Evolutionary conservation across 53 echinoderm and acorn worm species (phyloP), one percentile per base, ranked within the genome.

Genomic region (Crossaster papposus): DNA sequence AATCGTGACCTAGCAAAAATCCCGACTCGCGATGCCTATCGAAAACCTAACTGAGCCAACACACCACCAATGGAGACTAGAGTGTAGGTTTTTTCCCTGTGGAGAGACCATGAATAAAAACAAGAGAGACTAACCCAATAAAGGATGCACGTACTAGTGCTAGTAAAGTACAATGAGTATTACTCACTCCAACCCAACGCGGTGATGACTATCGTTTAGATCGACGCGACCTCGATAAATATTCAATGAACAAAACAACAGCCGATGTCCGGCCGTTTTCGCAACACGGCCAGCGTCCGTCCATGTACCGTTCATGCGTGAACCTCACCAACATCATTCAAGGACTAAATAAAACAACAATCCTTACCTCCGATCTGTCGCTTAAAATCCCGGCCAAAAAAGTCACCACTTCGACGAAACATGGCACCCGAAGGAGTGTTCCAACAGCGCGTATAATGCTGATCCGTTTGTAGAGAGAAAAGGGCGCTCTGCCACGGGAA

Each of bases 401-500:
- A 81, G 32, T 33, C 36, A 30, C 58, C 29, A 79, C 64, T 33
- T 33, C 55, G 28, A 79, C 51, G 51, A 30, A n/a, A 51, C 24
- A 51, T 51, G 53, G 44, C 4, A 20, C 24, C 29, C 14, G 15
- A 51, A 18, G 15, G 2, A 52, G 53, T 53, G 54, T 79, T 28
- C 1, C 4, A 11, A 44, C 8, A 7, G 13, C 13, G 53, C 13
- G 13, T 7, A 52, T 13, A 10, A 11, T 58, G 58, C 26, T 2
- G 68, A n/a, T 10, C 10, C 35, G 11, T n/a, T 22, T 81, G 23
- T 32, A 12, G 24, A 18, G 64, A 31, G 64, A 13, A 65, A 24
- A 82, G 37, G 36, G 68, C 54, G 64, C 54, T 64, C 38, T 65
- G 36, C 5, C 65, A 65, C 68, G 82, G 82, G 82, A 82, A 82